phyloP scores from a whole-genome alignment of 2,888 invertebrate species.

The Catocala sponsa region DNA sequence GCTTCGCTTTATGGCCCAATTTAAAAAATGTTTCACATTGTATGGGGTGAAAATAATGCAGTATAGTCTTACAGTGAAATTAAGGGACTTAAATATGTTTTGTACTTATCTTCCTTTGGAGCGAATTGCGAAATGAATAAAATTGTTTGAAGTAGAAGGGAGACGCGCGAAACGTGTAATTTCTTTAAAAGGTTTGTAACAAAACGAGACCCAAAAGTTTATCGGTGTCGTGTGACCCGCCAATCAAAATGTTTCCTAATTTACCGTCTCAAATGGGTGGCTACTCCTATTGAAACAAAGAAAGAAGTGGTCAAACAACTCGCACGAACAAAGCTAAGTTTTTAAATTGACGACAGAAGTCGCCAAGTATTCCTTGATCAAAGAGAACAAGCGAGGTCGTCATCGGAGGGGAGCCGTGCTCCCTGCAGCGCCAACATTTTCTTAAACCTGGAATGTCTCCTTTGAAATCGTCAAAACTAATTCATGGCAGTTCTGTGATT shows the following conservation, averaged over 20 bases:
- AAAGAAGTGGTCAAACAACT: slow-evolving; percentile 69
- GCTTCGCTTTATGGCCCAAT: slow-evolving; percentile 80
- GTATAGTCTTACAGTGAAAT: slow-evolving; percentile 66
- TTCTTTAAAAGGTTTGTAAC: slow-evolving; percentile 60
- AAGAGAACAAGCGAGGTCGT: slow-evolving; percentile 65
- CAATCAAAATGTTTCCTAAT: slow-evolving; percentile 68
- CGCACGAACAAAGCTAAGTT: slow-evolving; percentile 64
- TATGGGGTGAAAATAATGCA: slow-evolving; percentile 74
- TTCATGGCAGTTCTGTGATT: slow-evolving; percentile 73
- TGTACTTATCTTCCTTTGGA: slow-evolving; percentile 36
- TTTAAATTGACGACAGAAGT: slow-evolving; percentile 71
- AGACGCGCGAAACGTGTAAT: slow-evolving; percentile 49
- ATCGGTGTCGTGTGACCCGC: slow-evolving; percentile 55
- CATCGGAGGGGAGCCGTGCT: slow-evolving; percentile 55
- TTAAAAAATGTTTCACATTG: slow-evolving; percentile 80
- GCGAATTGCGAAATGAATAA: slow-evolving; percentile 47
- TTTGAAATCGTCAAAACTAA: slow-evolving; percentile 81
- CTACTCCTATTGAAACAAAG: slow-evolving; percentile 62
- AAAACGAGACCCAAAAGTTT: slow-evolving; percentile 60
- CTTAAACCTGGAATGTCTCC: slow-evolving; percentile 80
- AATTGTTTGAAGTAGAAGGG: slow-evolving; percentile 49
- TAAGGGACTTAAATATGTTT: slow-evolving; percentile 56
- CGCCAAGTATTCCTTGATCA: slow-evolving; percentile 74
- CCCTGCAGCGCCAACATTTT: slow-evolving; percentile 69
- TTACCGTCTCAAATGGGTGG: slow-evolving; percentile 58